phyloP scores from a whole-genome alignment of 2,888 invertebrate genomes.

The Drosophila cognata region DNA sequence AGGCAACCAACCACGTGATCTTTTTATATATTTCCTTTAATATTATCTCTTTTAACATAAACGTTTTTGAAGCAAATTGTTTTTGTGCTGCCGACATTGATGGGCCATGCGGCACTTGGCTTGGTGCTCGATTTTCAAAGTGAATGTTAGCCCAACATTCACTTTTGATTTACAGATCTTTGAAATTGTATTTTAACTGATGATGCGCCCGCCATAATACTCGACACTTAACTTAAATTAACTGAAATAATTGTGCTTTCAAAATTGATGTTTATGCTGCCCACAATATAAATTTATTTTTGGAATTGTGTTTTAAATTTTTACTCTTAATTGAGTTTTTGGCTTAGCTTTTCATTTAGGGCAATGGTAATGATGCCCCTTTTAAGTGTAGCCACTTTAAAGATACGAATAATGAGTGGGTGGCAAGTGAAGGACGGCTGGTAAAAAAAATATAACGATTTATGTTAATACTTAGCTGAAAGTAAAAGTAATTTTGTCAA shows the following conservation, averaged over 20 bases:
- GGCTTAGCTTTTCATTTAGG: slow-evolving; percentile 33
- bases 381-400: slow-evolving; percentile 48
- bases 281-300: slow-evolving; percentile 37
- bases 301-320: slow-evolving; percentile 34
- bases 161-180: slow-evolving; percentile 58
- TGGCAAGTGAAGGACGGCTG: slow-evolving; percentile 20
- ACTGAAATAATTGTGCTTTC: slow-evolving; percentile 62
- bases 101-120: slow-evolving; percentile 45
- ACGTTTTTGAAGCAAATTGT: slow-evolving; percentile 43
- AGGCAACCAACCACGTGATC: slow-evolving; percentile 27
- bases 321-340: slow-evolving; percentile 38
- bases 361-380: slow-evolving; percentile 47
- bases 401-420: slow-evolving; percentile 13
- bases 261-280: slow-evolving; percentile 39
- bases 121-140: slow-evolving; percentile 65
- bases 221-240: slow-evolving; percentile 59
- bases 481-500: background rate
- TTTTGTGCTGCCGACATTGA: slow-evolving; percentile 51
- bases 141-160: slow-evolving; percentile 70
- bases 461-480: background rate
- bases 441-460: background rate
- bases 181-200: slow-evolving; percentile 39
- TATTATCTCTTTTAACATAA: slow-evolving; percentile 14
- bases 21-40: slow-evolving; percentile 7
- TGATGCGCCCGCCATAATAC: slow-evolving; percentile 64